Percentiles rank a stretch among this genome's conserved stretches.
Conservation (phyloP, 2,888 invertebrate species). For the Agrotis puta region DNA sequence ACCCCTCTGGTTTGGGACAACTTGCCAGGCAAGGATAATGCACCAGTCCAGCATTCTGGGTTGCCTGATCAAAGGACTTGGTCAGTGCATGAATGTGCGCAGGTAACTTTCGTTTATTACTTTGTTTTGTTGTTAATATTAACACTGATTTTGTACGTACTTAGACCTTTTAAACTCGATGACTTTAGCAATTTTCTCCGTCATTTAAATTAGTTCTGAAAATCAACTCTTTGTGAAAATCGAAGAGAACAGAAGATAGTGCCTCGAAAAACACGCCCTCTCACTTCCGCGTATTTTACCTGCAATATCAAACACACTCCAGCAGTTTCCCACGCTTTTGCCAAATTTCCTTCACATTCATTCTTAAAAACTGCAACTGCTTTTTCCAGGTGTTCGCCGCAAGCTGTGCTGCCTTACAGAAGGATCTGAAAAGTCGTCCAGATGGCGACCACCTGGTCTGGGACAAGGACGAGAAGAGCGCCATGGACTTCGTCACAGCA, state of each 20-base stretch:
- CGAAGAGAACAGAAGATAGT: no score
- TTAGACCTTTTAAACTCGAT: no score
- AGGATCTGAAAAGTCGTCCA: constrained; percentile 89
- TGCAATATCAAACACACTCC: no score
- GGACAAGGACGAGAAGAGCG: constrained; percentile 98
- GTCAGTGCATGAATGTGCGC: constrained; percentile 94
- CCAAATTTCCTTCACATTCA: background rate
- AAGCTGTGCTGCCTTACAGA: constrained; percentile 92
- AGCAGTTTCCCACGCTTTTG: no score
- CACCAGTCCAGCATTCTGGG: constrained; percentile 85
- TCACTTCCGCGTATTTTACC: no score
- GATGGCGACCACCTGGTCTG: constrained; percentile 95
- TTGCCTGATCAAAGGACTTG: constrained; percentile 95
- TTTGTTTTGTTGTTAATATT: background rate
- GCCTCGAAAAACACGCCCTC: no score
- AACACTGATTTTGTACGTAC: no score
- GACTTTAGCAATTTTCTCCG: no score
- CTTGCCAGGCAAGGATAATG: constrained; percentile 90
- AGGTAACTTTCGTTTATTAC: constrained; percentile 72
- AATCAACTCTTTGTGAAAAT: no score
- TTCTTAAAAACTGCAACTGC: background rate
- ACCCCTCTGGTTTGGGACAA: constrained; percentile 94
- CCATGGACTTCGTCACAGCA: constrained; percentile 99
- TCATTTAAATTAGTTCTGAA: no score
- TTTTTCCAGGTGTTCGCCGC: constrained; percentile 92